Base-by-base conservation (phyloP, 2,888 invertebrate species). In the Tryphoninae sp. region DNA sequence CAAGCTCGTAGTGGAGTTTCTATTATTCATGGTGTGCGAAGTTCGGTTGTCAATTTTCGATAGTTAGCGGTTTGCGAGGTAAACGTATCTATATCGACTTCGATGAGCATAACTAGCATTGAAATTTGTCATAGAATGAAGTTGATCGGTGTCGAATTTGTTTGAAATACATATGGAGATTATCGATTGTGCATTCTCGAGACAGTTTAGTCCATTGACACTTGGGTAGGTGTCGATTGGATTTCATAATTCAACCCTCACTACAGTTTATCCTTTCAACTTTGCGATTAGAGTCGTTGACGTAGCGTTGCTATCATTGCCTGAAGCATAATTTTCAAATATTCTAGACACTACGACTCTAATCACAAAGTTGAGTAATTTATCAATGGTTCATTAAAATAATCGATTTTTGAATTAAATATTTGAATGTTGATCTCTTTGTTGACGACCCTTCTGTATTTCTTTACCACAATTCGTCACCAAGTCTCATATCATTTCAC, bases 41-140 rank as follows among this genome's bases (percentile, higher is more conserved):
- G 65, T 19, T 42, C 40, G n/a, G 16, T 22, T 53, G 33, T 42
- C 33, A 65, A 16, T 45, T 42, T 67, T 69, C 33, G 19, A 68
- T 55, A 33, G 53, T 53, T 55, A n/a, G 68, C 22, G 11, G 58
- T 4, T 42, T 42, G 55, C 16, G 7, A 58, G 42, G n/a, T n/a
- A 45, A 2, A 58, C 55, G 33, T 7, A 33, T 4, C 53, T 69
- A 13, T 16, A 49, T 6, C 11, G 26, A 26, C 26, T 23, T 45
- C 13, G 22, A 49, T 45, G 8, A 53, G 16, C 9, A 19, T 16
- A 22, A 69, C 11, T 3, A 2, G 8, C 26, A 13, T 45, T 4
- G 55, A 9, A 45, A 45, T 45, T 45, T 13, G 45, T 9, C 9
- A 9, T 45, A 45, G 9, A 13, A 45, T 3, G 11, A 45, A 45